These are phyloP conservation scores for Hydrophis major DNA, from an alignment of 2,797 vertebrate species.

Conservation along the genomic window DNA sequence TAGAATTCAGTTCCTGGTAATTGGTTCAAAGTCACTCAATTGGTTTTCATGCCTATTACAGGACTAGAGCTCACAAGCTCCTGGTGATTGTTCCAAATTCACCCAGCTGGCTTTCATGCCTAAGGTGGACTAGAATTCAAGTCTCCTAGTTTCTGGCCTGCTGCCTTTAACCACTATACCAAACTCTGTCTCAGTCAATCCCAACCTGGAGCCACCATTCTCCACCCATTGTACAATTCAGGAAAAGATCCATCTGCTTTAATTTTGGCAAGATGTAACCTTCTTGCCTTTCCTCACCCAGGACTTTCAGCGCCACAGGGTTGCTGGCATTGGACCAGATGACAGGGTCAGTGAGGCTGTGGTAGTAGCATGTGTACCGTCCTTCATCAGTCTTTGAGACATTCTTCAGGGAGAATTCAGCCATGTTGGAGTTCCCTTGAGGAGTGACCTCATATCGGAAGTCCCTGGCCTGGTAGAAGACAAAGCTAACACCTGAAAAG, in stretches of 20 bases:
- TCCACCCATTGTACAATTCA: neutral
- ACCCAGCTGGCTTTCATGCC: neutral
- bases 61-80: neutral
- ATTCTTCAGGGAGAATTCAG: neutral
- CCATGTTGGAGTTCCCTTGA: neutral
- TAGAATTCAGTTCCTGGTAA: neutral
- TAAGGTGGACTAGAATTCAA: neutral
- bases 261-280: neutral
- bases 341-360: neutral
- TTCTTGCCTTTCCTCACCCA: neutral
- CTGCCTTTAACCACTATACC: neutral
- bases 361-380: constrained; percentile 28
- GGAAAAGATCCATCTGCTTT: neutral
- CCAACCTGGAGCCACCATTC: neutral
- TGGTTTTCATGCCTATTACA: too few species aligned
- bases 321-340: neutral
- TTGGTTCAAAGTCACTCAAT: too few species aligned
- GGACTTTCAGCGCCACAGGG: neutral
- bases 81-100: neutral
- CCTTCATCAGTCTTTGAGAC: neutral
- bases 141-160: neutral
- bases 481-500: neutral
- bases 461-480: constrained; percentile 31
- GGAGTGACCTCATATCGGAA: constrained; percentile 12
- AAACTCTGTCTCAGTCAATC: neutral